Evolutionary conservation across 2,888 invertebrate species (phyloP).

Genomic region (Osmoderma eremita): DNA sequence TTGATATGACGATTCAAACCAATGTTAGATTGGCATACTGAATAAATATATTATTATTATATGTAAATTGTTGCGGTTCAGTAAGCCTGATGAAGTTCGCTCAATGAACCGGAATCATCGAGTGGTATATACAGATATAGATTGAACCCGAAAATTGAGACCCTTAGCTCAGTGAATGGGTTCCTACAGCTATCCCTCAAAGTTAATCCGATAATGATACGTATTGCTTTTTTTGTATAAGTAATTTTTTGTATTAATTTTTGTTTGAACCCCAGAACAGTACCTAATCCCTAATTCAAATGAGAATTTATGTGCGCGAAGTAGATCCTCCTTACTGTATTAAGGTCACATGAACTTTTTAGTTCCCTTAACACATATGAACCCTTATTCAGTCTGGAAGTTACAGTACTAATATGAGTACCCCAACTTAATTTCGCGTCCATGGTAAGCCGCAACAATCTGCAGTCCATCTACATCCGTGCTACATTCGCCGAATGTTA

Average conservation of each 20-base stretch:
- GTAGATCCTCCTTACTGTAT: neutral
- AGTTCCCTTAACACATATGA: neutral
- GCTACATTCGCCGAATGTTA: no score
- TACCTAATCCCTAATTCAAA: neutral
- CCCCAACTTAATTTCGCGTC: neutral
- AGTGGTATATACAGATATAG: no score
- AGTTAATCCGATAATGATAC: no score
- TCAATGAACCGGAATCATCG: no score
- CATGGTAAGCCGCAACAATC: conserved; percentile 1
- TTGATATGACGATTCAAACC: no score
- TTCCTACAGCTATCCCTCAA: no score
- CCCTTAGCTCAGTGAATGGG: no score
- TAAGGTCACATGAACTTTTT: neutral
- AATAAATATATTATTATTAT: no score
- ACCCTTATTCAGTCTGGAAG: neutral
- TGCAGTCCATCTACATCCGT: neutral
- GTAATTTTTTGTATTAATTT: conserved; percentile 1
- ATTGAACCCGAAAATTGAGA: no score
- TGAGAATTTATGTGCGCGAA: neutral
- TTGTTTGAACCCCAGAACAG: neutral
- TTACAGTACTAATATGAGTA: neutral
- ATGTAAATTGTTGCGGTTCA: no score
- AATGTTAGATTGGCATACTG: no score
- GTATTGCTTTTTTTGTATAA: neutral
- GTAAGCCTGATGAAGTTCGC: no score